A percentile compares a stretch with the other conserved stretches of the same genome.
These are phyloP conservation scores for Corythornis cristatus DNA, from an alignment of 2,113 vertebrate species.

Conservation along the genomic window DNA sequence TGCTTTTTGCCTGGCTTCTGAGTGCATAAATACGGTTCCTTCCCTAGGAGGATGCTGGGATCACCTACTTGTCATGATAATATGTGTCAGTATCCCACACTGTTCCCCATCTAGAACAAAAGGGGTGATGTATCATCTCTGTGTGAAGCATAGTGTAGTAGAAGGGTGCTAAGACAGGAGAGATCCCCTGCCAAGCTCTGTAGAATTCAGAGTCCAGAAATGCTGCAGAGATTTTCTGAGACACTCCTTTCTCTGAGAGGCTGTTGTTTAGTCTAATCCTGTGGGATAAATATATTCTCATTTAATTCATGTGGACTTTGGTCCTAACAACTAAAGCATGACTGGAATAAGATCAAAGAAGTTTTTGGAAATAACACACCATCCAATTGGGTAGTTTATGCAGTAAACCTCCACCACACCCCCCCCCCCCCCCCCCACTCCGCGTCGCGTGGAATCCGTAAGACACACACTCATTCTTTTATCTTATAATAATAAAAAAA, in stretches of 20 bases:
- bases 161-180: background rate
- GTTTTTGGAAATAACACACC: background rate
- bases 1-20: slow-evolving; percentile 10
- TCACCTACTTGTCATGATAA: slow-evolving; percentile 19
- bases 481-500: too few relatives aligned
- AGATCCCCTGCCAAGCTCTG: background rate
- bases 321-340: background rate
- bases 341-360: background rate
- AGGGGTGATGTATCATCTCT: background rate
- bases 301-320: background rate
- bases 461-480: too few relatives aligned
- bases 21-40: background rate
- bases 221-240: background rate
- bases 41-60: background rate
- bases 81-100: background rate
- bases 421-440: too few relatives aligned
- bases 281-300: background rate
- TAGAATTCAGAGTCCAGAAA: background rate
- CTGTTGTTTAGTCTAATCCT: background rate
- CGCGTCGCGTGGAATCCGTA: too few relatives aligned
- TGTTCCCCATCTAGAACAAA: background rate
- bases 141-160: rapidly evolving
- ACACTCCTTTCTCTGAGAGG: background rate
- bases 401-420: too few relatives aligned
- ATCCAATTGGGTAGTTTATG: background rate